Percentiles rank a stretch among this genome's conserved stretches.
These are phyloP conservation scores for Phenganax stokvisi DNA, from an alignment of 92 coral and sea anemone species.

Conservation along the genomic window DNA sequence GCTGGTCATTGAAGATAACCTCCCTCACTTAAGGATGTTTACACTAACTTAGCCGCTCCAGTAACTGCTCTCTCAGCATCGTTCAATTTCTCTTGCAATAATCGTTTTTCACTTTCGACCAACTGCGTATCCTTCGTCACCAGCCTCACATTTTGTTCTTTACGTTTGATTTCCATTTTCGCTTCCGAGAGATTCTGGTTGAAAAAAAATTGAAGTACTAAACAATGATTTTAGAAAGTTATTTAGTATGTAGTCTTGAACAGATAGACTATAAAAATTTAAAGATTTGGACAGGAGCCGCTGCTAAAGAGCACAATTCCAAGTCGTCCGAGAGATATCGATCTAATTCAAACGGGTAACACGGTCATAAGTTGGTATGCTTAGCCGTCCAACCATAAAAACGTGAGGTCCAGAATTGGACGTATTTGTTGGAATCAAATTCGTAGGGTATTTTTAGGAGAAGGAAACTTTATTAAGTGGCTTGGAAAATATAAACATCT, in stretches of 20 bases:
- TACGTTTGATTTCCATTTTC: conserved; percentile 88
- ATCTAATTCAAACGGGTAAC: no score
- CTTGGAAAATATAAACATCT: no score
- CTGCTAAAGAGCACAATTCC: no score
- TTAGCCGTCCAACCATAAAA: no score
- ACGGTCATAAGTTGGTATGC: no score
- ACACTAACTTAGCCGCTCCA: conserved; percentile 72
- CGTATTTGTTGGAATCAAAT: no score
- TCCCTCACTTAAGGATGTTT: neutral
- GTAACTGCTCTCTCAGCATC: conserved; percentile 87
- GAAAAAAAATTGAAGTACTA: neutral
- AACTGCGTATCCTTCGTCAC: conserved; percentile 71
- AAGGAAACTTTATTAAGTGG: no score
- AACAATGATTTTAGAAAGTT: neutral
- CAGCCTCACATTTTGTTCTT: conserved; percentile 89
- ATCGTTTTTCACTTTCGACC: conserved; percentile 73
- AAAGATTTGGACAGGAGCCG: no score
- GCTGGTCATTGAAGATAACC: neutral
- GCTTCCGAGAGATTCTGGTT: conserved; percentile 88
- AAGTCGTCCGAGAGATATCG: no score
- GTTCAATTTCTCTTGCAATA: conserved; percentile 61
- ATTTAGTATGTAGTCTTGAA: neutral
- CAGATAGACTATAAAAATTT: no score
- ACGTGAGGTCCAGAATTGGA: no score
- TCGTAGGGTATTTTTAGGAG: no score